Evolutionary conservation across 2,888 invertebrate genomes (phyloP).

Genomic region (Ormyrus rosae): DNA sequence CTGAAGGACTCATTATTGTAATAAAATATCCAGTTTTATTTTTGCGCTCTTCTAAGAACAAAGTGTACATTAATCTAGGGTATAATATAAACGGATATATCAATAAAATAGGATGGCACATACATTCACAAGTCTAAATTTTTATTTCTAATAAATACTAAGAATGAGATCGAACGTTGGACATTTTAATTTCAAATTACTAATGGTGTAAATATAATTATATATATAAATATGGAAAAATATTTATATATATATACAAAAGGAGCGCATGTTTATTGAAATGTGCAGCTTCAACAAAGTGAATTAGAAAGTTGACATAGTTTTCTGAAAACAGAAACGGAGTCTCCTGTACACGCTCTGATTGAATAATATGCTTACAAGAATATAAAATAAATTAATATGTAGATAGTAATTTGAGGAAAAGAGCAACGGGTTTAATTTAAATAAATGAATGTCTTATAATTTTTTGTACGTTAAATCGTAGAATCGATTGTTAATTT

Average conservation of each 20-base stretch:
- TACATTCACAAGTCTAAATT: conserved; percentile 64
- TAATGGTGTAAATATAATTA: conserved; percentile 57
- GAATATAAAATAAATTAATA: conserved; percentile 63
- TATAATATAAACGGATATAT: conserved; percentile 73
- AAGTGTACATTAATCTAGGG: conserved; percentile 74
- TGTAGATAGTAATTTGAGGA: conserved; percentile 70
- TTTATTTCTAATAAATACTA: conserved; percentile 60
- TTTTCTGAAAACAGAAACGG: conserved; percentile 64
- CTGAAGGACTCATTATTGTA: conserved; percentile 56
- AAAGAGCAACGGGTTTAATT: conserved; percentile 70
- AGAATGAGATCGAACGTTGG: conserved; percentile 31
- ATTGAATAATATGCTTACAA: conserved; percentile 66
- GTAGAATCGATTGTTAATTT: conserved; percentile 68
- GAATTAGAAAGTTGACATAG: conserved; percentile 56
- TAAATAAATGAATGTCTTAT: conserved; percentile 70
- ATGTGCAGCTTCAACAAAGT: conserved; percentile 38
- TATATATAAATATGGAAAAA: conserved; percentile 65
- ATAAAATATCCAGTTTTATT: conserved; percentile 71
- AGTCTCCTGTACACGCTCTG: conserved; percentile 61
- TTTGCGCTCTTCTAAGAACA: conserved; percentile 71
- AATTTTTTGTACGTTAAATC: conserved; percentile 73
- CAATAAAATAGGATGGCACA: conserved; percentile 72
- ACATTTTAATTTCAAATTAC: conserved; percentile 41
- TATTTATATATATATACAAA: conserved; percentile 61
- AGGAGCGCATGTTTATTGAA: conserved; percentile 39